These are phyloP conservation scores for Poecilobothrus nobilitatus DNA, from an alignment of 2,888 invertebrate species.

Conservation along the genomic window DNA sequence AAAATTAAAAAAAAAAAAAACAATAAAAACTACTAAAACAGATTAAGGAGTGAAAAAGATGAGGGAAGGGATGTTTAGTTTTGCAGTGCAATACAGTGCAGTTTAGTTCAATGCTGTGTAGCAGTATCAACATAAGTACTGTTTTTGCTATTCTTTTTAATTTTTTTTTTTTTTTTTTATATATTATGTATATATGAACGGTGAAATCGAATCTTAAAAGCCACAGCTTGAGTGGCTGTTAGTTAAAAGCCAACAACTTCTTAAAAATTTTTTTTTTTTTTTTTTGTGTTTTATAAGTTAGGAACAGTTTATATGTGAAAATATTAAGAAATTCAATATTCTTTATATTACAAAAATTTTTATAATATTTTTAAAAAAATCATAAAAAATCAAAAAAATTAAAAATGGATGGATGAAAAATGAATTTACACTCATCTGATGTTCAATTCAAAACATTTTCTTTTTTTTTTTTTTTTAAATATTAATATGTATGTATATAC, in stretches of 20 bases:
- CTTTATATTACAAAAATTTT: background rate
- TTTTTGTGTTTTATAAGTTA: background rate
- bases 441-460: background rate
- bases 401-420: background rate
- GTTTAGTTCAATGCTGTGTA: too few relatives aligned
- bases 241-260: slow-evolving; percentile 3
- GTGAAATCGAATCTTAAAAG: slow-evolving; percentile 6
- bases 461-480: too few relatives aligned
- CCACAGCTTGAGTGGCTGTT: slow-evolving; percentile 6
- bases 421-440: background rate
- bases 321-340: too few relatives aligned
- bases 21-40: background rate
- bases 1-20: background rate
- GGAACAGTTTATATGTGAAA: background rate
- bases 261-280: background rate
- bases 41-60: too few relatives aligned
- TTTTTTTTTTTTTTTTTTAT: too few relatives aligned
- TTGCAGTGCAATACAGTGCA: too few relatives aligned
- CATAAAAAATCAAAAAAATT: background rate
- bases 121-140: background rate
- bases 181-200: background rate
- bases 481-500: too few relatives aligned
- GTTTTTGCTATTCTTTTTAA: background rate
- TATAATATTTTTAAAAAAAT: background rate
- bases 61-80: too few relatives aligned